Percentiles rank a stretch among this genome's conserved stretches.
These are phyloP conservation scores for Pheucticus melanocephalus DNA, from an alignment of 2,113 vertebrate genomes.

Conservation along the genomic window DNA sequence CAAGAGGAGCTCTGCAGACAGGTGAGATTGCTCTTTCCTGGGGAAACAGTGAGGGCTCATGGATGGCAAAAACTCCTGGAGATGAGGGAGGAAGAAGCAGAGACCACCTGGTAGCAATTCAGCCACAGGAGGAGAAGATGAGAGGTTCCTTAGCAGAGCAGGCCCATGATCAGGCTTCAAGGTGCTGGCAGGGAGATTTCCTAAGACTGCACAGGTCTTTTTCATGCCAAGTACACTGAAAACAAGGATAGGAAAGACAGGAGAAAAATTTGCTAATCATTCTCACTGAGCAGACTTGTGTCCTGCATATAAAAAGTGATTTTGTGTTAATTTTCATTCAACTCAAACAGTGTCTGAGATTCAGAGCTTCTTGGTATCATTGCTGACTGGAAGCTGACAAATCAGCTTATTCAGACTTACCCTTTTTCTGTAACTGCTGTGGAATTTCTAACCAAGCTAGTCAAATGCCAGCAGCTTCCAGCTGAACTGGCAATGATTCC, in stretches of 20 bases:
- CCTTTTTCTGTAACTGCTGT: background rate
- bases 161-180: background rate
- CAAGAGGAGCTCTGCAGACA: background rate
- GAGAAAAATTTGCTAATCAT: background rate
- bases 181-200: background rate
- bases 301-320: background rate
- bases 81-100: background rate
- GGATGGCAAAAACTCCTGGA: background rate
- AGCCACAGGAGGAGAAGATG: background rate
- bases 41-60: rapidly evolving
- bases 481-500: background rate
- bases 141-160: background rate
- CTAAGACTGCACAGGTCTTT: background rate
- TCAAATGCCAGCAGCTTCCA: background rate
- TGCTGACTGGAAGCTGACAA: background rate
- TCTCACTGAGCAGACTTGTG: background rate
- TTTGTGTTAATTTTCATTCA: background rate
- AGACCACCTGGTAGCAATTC: background rate
- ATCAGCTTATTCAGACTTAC: background rate
- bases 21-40: background rate
- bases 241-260: background rate
- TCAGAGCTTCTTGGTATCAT: background rate
- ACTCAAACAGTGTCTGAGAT: background rate
- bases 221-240: background rate
- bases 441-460: background rate